phyloP scores from a whole-genome alignment of 2,888 invertebrate genomes.

The Drosophila demipolita region DNA sequence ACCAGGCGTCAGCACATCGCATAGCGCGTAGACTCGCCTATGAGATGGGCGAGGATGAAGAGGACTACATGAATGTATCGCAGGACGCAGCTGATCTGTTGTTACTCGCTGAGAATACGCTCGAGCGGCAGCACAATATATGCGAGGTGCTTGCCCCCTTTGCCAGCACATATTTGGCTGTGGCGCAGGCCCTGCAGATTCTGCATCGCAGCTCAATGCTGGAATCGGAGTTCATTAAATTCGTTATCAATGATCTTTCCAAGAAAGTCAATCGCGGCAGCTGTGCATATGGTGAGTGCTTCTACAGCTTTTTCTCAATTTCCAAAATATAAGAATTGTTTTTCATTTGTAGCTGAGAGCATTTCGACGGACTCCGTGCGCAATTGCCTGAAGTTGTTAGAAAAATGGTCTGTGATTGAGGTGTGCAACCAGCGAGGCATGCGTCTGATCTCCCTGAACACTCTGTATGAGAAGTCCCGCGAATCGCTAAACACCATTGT shows the following conservation, averaged over 20 bases:
- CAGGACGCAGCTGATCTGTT: conserved; percentile 49
- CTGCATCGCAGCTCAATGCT: conserved; percentile 86
- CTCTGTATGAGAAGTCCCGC: conserved; percentile 84
- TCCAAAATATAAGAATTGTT: neutral
- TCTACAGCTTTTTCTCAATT: neutral
- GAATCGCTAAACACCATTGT: conserved; percentile 82
- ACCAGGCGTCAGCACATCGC: conserved; percentile 71
- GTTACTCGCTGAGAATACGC: conserved; percentile 76
- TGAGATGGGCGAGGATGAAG: conserved; percentile 66
- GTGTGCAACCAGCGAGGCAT: conserved; percentile 85
- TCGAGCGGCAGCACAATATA: conserved; percentile 86
- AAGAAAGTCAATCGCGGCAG: conserved; percentile 87
- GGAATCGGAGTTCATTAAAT: conserved; percentile 89
- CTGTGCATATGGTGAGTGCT: conserved; percentile 88
- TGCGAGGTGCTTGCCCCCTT: conserved; percentile 89
- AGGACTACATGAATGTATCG: conserved; percentile 43
- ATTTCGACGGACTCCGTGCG: conserved; percentile 94
- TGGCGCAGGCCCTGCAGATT: conserved; percentile 86
- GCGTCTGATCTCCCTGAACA: conserved; percentile 85
- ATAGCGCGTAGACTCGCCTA: conserved; percentile 71
- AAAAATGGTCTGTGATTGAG: conserved; percentile 93
- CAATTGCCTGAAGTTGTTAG: conserved; percentile 92
- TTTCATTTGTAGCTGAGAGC: conserved; percentile 90
- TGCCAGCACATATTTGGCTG: conserved; percentile 90
- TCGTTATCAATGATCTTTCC: conserved; percentile 88